Base-by-base conservation (phyloP, 2,113 vertebrate genomes). In the Myiozetetes cayanensis region DNA sequence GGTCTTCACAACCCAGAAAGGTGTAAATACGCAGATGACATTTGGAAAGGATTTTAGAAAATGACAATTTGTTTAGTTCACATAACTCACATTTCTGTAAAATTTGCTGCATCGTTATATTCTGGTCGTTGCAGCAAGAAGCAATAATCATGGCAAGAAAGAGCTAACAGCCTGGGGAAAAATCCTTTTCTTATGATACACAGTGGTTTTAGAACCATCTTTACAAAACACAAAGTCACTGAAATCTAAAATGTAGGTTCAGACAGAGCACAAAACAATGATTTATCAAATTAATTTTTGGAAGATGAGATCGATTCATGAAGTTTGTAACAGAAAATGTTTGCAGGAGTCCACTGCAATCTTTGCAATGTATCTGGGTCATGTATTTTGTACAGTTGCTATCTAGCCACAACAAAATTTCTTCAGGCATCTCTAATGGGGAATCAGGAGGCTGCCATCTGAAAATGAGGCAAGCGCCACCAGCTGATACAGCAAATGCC, bases 401-500 rank as follows among this genome's bases (percentile, higher is more conserved):
- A 39, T 49, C 14, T 23, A 73, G 27, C 11, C 70, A 85, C 33
- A 56, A 78, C 0, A 10, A 89, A 44, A 93, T 66, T 93, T 94
- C 66, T 28, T 21, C 47, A 18, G 31, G 49, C 71, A 53, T 86
- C n/a, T 76, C 53, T 72, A 71, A 85, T 0, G 12, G 67, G 58
- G 61, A 84, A 58, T 73, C n/a, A 50, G 78, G 49, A 70, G 28
- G 33, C 73, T 91, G 87, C 49, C 46, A 49, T 82, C 37, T 84
- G 74, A 93, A 77, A 96, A 87, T 8, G 50, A 89, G 41, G 47
- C 19, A 67, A 82, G 37, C 10, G 55, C 58, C 79, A 87, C 73
- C 72, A 88, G 72, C 78, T 88, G 70, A 96, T 74, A 63, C 20
- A 94, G 86, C 68, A 95, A 97, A 95, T 93, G 83, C 75, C 94